Conservation (phyloP, 2,113 vertebrate genomes). For the Bothrops jararaca region DNA sequence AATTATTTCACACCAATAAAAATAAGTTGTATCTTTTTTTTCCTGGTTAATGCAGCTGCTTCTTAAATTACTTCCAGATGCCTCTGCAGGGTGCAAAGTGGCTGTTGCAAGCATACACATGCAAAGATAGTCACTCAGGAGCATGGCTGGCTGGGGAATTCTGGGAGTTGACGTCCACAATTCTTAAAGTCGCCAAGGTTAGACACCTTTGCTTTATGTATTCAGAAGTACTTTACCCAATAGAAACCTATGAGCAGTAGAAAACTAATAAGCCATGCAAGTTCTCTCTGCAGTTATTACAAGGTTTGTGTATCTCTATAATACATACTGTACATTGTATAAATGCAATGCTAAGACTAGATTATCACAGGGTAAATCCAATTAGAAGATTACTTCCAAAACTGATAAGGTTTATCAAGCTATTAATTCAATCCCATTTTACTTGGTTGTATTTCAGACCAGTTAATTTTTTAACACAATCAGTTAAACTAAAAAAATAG, state of each 20-base stretch:
- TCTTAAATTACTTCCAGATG: not conserved
- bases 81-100: not conserved
- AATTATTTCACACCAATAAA: not conserved
- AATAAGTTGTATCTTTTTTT: not conserved
- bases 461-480: not conserved
- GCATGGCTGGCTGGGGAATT: not conserved
- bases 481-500: not conserved
- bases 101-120: not conserved
- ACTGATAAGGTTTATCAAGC: not conserved
- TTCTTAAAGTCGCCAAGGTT: not conserved
- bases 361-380: not conserved
- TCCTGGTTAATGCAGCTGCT: not conserved
- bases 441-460: not conserved
- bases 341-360: not conserved
- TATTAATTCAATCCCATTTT: not conserved
- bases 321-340: not conserved
- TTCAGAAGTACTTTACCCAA: not conserved
- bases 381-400: not conserved
- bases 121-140: not conserved
- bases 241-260: not conserved
- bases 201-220: not conserved
- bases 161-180: not conserved
- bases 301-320: not conserved
- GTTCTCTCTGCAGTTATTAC: not conserved
- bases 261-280: not conserved